Conservation (phyloP, 2,888 invertebrate genomes). For the Caenorhabditis uteleia region DNA sequence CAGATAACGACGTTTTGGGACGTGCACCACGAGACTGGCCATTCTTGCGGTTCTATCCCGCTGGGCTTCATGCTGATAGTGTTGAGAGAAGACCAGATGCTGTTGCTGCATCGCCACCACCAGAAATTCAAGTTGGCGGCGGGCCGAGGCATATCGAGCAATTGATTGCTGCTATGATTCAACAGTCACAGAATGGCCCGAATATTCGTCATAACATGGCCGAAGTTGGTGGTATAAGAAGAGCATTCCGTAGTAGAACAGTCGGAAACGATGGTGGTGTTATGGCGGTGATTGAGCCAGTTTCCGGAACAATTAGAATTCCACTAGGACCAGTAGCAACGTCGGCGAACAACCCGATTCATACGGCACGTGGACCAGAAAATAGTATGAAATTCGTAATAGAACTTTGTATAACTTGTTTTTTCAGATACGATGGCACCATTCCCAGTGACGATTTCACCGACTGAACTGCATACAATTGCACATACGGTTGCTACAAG, state of each 20-base stretch:
- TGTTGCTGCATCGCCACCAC: neutral
- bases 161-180: too few relatives aligned
- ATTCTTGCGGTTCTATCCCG: conserved; percentile 17
- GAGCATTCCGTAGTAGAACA: too few relatives aligned
- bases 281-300: too few relatives aligned
- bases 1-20: neutral
- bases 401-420: too few relatives aligned
- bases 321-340: neutral
- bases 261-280: too few relatives aligned
- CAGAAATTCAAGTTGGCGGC: too few relatives aligned
- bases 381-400: too few relatives aligned
- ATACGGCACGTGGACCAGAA: conserved; percentile 8
- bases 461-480: conserved; percentile 23
- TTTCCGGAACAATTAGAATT: conserved; percentile 9
- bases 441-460: conserved; percentile 10
- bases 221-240: too few relatives aligned
- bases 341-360: conserved; percentile 8
- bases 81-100: neutral
- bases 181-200: too few relatives aligned
- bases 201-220: too few relatives aligned
- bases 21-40: conserved; percentile 22
- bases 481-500: conserved; percentile 19
- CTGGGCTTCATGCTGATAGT: conserved; percentile 4
- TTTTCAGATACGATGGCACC: conserved; percentile 11
- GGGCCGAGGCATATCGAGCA: too few relatives aligned